These are phyloP conservation scores for Barypeithes pellucidus DNA, from an alignment of 2,888 invertebrate genomes.

Conservation along the genomic window DNA sequence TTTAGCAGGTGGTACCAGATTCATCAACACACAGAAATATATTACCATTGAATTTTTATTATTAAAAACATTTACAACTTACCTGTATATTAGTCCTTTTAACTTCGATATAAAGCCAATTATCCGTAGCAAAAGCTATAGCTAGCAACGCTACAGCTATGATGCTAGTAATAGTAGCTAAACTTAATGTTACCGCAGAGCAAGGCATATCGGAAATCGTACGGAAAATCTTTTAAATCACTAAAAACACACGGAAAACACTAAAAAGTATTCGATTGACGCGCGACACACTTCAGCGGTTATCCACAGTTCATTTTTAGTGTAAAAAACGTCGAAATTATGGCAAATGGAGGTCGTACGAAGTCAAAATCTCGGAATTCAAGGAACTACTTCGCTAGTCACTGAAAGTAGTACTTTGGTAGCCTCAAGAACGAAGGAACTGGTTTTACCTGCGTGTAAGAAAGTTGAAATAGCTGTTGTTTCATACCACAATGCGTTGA, in stretches of 20 bases:
- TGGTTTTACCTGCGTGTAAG: conserved; percentile 52
- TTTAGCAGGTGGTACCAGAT: conserved; percentile 32
- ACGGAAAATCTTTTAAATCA: conserved; percentile 28
- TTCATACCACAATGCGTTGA: conserved; percentile 49
- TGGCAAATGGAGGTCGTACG: conserved; percentile 45
- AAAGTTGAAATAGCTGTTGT: conserved; percentile 54
- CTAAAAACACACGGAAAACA: conserved; percentile 24
- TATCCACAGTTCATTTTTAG: conserved; percentile 44
- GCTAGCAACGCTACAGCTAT: conserved; percentile 93
- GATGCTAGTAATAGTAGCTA: conserved; percentile 96
- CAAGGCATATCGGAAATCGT: conserved; percentile 81
- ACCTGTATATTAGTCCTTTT: conserved; percentile 92
- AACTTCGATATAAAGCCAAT: conserved; percentile 96
- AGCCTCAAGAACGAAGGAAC: conserved; percentile 52
- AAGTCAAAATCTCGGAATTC: conserved; percentile 40
- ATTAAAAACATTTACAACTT: conserved; percentile 62
- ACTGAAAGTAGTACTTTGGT: conserved; percentile 53
- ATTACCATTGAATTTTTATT: neutral
- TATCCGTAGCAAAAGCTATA: conserved; percentile 96
- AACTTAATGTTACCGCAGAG: conserved; percentile 94
- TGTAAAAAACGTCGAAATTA: conserved; percentile 33
- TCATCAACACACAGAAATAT: neutral
- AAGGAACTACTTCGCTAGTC: conserved; percentile 45
- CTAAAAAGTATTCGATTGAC: conserved; percentile 8
- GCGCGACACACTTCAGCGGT: neutral